Evolutionary conservation across 2,113 vertebrate genomes (phyloP).

Genomic region (Sylvietta virens): DNA sequence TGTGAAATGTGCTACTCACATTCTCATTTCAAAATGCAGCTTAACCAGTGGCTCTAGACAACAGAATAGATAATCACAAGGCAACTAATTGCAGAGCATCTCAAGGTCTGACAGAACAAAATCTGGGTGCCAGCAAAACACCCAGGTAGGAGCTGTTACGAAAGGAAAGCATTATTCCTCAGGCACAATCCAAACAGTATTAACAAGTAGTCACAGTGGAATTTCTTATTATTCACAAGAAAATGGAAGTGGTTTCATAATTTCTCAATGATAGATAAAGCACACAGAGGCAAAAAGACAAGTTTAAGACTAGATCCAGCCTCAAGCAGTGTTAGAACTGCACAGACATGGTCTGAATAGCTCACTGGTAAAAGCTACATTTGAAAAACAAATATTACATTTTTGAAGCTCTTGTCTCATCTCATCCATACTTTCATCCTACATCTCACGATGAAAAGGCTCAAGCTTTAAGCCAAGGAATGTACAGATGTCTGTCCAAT

Average conservation of each 20-base stretch:
- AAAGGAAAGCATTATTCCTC: not conserved
- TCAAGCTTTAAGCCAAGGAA: not conserved
- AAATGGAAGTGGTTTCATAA: not conserved
- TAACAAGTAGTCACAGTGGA: not conserved
- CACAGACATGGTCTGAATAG: rapidly evolving
- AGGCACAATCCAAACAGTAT: not conserved
- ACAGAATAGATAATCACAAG: not conserved
- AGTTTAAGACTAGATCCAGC: not conserved
- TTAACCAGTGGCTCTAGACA: not conserved
- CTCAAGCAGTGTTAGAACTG: not conserved
- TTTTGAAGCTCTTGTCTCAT: not conserved
- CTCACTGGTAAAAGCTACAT: not conserved
- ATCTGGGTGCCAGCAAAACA: not conserved
- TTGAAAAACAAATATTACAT: not conserved
- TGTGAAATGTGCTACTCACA: not conserved
- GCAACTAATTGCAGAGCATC: not conserved
- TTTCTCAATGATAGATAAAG: not conserved
- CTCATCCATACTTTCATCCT: not conserved
- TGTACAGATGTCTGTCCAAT: not conserved
- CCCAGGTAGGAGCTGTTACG: not conserved
- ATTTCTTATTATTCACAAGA: not conserved
- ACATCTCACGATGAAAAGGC: not conserved
- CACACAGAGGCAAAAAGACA: not conserved
- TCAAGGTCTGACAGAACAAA: not conserved
- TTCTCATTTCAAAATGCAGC: not conserved